Percentiles rank a stretch among this genome's conserved stretches.
Conservation (phyloP, 64 coral and sea anemone genomes). For the Montipora capricornis region DNA sequence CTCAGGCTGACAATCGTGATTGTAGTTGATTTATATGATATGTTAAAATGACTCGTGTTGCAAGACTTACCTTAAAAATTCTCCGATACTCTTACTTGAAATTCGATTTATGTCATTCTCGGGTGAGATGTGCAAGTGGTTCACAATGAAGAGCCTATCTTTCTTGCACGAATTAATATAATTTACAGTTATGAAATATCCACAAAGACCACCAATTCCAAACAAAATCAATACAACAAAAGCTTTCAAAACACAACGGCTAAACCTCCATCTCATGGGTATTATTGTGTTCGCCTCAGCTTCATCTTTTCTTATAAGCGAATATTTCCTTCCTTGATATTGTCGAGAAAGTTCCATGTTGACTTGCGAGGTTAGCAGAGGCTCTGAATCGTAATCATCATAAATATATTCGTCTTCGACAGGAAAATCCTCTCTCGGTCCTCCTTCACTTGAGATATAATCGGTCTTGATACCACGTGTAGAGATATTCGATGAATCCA, state of each 20-base stretch:
- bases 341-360: slow-evolving; percentile 25
- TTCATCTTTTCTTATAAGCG: slow-evolving; percentile 4
- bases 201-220: slow-evolving; percentile 16
- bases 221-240: not conserved
- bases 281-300: slow-evolving; percentile 9
- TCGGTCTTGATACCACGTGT: slow-evolving; percentile 8
- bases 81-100: slow-evolving; percentile 1
- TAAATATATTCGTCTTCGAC: slow-evolving; percentile 50
- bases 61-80: slow-evolving; percentile 15
- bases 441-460: not conserved
- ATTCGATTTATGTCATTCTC: not conserved
- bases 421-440: slow-evolving; percentile 19
- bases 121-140: not conserved
- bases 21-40: not conserved
- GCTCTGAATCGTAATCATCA: slow-evolving; percentile 34
- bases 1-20: too few species aligned
- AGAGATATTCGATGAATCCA: not conserved
- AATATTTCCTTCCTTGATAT: slow-evolving; percentile 12
- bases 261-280: slow-evolving; percentile 6
- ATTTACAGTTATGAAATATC: slow-evolving; percentile 7
- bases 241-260: slow-evolving; percentile 6
- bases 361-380: slow-evolving; percentile 8
- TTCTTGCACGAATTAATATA: not conserved
- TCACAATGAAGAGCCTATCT: not conserved
- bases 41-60: not conserved